Conservation (phyloP, 2,113 vertebrate species). For the Acinonyx jubatus region DNA sequence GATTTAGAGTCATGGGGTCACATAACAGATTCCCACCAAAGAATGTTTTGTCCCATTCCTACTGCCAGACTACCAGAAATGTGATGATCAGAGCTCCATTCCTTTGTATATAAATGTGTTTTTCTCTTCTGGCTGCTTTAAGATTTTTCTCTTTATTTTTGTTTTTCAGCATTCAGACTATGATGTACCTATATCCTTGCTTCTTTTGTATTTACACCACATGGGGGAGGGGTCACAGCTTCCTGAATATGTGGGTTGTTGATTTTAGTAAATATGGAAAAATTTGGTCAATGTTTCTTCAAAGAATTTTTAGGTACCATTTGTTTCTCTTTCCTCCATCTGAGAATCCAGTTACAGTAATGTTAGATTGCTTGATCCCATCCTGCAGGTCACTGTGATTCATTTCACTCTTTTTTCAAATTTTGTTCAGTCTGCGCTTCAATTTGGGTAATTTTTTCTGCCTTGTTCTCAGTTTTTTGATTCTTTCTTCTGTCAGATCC, state of each 20-base stretch:
- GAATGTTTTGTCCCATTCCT: background rate
- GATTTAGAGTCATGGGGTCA: background rate
- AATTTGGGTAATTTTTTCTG: background rate
- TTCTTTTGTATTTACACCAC: conserved; percentile 17
- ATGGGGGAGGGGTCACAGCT: background rate
- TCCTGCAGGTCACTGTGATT: background rate
- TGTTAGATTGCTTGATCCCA: background rate
- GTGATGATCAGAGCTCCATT: background rate
- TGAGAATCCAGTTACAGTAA: background rate
- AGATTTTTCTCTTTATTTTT: background rate
- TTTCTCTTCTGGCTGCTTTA: conserved; percentile 7
- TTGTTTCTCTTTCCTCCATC: background rate
- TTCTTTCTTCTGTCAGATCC: background rate
- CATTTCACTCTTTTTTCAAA: background rate
- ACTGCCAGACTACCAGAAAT: background rate
- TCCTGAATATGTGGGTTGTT: conserved; percentile 5
- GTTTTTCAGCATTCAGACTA: background rate
- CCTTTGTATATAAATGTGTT: background rate
- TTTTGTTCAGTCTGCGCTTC: background rate
- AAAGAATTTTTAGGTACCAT: background rate
- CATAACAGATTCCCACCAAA: background rate
- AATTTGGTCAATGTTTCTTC: background rate
- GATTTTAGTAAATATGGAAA: conserved; percentile 11
- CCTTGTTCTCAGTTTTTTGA: conserved; percentile 6
- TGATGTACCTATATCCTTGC: background rate